Percentiles rank a stretch among this genome's conserved stretches.
Evolutionary conservation across 2,888 invertebrate genomes (phyloP).

Genomic region (Enchytraeus crypticus): DNA sequence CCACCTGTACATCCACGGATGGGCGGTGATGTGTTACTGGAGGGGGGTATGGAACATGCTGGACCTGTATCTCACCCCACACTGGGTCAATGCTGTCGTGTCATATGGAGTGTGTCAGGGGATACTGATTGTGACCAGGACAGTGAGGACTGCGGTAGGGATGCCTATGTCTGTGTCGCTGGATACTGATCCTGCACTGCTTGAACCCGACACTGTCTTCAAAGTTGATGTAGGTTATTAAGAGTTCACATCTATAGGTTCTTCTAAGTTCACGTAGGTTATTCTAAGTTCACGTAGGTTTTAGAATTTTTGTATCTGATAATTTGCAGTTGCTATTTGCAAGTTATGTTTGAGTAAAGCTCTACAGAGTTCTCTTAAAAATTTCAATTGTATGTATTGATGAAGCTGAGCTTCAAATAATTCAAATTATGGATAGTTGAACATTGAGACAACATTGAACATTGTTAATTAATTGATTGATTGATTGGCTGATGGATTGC

Average conservation of each 20-base stretch:
- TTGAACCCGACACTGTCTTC: conserved; percentile 25
- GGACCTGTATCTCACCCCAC: conserved; percentile 22
- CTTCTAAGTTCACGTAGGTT: too few species aligned
- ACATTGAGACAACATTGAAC: too few species aligned
- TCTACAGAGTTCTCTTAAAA: too few species aligned
- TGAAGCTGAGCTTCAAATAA: too few species aligned
- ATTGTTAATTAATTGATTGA: too few species aligned
- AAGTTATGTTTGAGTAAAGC: neutral
- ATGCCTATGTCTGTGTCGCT: conserved; percentile 23
- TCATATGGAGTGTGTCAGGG: conserved; percentile 18
- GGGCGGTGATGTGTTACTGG: conserved; percentile 29
- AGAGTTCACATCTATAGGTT: neutral
- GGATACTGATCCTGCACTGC: conserved; percentile 22
- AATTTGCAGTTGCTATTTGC: neutral
- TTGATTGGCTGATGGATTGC: too few species aligned
- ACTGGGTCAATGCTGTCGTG: conserved; percentile 19
- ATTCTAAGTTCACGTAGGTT: too few species aligned
- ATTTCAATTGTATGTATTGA: too few species aligned
- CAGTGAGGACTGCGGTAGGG: conserved; percentile 26
- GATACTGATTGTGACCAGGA: conserved; percentile 19
- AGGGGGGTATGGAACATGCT: conserved; percentile 28
- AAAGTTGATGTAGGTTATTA: conserved; percentile 16
- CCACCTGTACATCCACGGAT: conserved; percentile 25
- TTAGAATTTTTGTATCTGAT: too few species aligned
- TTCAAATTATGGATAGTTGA: too few species aligned